Conservation (phyloP, 1,140 invertebrate species). For the Cyphomyrmex costatus region DNA sequence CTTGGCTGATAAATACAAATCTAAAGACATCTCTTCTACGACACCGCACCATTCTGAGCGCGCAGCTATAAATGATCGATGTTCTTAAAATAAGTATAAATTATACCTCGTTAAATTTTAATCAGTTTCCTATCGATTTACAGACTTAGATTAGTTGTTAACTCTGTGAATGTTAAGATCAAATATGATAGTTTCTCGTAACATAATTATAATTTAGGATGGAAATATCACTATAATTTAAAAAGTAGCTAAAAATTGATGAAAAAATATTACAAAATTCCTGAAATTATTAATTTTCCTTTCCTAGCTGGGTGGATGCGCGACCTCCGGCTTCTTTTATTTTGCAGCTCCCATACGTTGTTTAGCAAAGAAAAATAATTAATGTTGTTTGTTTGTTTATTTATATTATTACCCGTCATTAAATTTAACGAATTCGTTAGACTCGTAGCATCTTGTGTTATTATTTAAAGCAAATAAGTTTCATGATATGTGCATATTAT, state of each 20-base stretch:
- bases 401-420: too few species aligned
- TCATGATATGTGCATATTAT: too few species aligned
- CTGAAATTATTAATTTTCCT: not conserved
- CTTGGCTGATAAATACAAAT: constrained; percentile 39
- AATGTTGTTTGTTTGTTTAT: too few species aligned
- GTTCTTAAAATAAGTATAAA: not conserved
- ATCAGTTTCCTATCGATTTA: not conserved
- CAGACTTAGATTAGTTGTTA: not conserved
- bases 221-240: not conserved
- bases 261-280: not conserved
- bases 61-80: constrained; percentile 26
- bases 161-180: not conserved
- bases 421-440: too few species aligned
- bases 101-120: not conserved
- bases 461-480: too few species aligned
- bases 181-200: not conserved
- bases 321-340: too few species aligned
- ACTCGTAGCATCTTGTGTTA: too few species aligned
- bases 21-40: constrained; percentile 12
- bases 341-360: too few species aligned
- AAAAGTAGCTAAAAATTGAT: not conserved
- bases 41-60: not conserved
- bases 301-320: too few species aligned
- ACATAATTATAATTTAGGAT: not conserved
- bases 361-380: too few species aligned